phyloP scores from a whole-genome alignment of 1,140 invertebrate species.

The Xylocopa sonorina region DNA sequence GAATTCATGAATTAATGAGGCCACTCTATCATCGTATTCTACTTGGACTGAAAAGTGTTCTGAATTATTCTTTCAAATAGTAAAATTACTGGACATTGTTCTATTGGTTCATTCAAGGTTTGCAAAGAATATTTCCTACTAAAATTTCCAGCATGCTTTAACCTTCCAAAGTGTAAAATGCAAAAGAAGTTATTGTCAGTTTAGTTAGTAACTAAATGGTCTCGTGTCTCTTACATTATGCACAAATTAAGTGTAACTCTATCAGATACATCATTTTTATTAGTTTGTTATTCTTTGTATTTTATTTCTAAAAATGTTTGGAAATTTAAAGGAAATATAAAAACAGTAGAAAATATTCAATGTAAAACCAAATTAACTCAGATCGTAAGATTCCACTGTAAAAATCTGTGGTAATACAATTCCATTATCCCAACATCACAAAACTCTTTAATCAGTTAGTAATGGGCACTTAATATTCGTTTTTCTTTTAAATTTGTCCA shows the following conservation, averaged over 20 bases:
- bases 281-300: no score
- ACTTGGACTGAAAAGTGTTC: background rate
- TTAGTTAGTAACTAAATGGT: background rate
- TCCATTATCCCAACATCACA: no score
- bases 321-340: slow-evolving; percentile 2
- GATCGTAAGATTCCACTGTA: background rate
- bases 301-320: background rate
- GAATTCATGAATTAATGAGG: slow-evolving; percentile 1
- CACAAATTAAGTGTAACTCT: background rate
- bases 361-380: slow-evolving; percentile 10
- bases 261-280: background rate
- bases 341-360: background rate
- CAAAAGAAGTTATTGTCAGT: background rate
- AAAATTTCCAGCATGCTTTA: slow-evolving; percentile 1
- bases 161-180: slow-evolving; percentile 6
- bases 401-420: background rate
- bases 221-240: background rate
- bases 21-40: background rate
- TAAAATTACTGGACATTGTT: slow-evolving; percentile 24
- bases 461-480: slow-evolving; percentile 6
- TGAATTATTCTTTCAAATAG: background rate
- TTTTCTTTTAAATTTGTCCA: no score
- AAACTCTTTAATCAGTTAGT: background rate
- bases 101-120: slow-evolving; percentile 23
- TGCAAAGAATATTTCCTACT: background rate